Evolutionary conservation across 2,797 vertebrate species (phyloP).

Genomic region (Cossypha heuglini): DNA sequence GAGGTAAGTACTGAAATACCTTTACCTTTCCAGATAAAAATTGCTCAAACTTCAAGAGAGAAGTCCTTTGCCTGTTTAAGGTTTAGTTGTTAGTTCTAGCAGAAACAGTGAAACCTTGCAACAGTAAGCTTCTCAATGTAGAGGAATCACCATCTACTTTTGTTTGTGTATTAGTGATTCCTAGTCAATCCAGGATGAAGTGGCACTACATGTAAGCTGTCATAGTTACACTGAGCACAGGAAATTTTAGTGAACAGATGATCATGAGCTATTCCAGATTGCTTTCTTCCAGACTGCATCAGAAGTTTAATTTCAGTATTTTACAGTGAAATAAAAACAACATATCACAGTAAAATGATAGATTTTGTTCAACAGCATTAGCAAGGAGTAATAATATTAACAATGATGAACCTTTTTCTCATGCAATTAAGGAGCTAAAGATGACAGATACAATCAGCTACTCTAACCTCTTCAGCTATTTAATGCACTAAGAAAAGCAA

Average conservation of each 20-base stretch:
- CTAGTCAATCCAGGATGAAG: background rate
- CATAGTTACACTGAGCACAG: background rate
- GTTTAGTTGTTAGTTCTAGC: background rate
- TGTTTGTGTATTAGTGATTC: background rate
- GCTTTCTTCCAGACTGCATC: background rate
- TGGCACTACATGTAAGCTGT: background rate
- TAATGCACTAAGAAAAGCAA: background rate
- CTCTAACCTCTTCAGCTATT: background rate
- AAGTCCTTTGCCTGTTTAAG: background rate
- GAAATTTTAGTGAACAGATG: background rate
- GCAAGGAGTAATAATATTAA: background rate
- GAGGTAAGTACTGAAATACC: background rate
- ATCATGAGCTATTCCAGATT: background rate
- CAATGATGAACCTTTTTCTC: background rate
- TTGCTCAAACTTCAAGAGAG: background rate
- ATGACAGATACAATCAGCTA: slow-evolving; percentile 8
- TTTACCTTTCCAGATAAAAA: background rate
- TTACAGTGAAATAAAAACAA: background rate
- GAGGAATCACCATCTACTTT: background rate
- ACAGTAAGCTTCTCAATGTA: background rate
- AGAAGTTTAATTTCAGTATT: background rate
- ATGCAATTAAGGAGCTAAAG: background rate
- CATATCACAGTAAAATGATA: background rate
- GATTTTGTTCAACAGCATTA: background rate
- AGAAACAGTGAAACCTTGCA: background rate